Percentiles rank a stretch among this genome's conserved stretches.
Conservation (phyloP, 2,888 invertebrate species). For the Agrilus mali region DNA sequence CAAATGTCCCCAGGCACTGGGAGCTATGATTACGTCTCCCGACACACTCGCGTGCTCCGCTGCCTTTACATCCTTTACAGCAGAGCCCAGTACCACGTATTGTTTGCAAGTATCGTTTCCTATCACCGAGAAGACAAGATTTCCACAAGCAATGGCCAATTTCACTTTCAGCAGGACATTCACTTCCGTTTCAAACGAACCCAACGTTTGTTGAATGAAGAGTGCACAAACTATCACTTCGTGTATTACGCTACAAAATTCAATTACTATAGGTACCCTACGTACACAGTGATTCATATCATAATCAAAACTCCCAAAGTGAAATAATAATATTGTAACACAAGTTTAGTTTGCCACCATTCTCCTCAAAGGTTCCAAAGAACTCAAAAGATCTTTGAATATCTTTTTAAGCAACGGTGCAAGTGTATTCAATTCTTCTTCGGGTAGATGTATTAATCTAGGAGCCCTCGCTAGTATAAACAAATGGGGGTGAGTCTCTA, state of each 20-base stretch:
- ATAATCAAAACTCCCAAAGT: too few relatives aligned
- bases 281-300: slow-evolving; percentile 3
- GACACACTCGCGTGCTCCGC: slow-evolving; percentile 40
- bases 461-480: too few relatives aligned
- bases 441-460: too few relatives aligned
- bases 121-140: slow-evolving; percentile 41
- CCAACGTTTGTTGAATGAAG: slow-evolving; percentile 38
- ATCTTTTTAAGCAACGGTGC: too few relatives aligned
- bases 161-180: slow-evolving; percentile 35
- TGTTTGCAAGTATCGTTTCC: slow-evolving; percentile 40
- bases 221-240: slow-evolving; percentile 44
- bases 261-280: slow-evolving; percentile 19
- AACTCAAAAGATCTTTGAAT: too few relatives aligned
- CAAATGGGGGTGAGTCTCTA: too few relatives aligned
- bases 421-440: too few relatives aligned
- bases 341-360: too few relatives aligned
- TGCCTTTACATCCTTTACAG: slow-evolving; percentile 34
- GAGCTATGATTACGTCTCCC: slow-evolving; percentile 41
- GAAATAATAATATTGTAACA: too few relatives aligned
- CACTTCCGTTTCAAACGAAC: slow-evolving; percentile 41
- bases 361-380: too few relatives aligned
- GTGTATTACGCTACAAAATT: slow-evolving; percentile 37
- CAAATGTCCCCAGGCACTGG: slow-evolving; percentile 46
- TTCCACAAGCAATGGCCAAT: slow-evolving; percentile 45
- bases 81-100: slow-evolving; percentile 34